These are phyloP conservation scores for Dolichoris vasculosae DNA, from an alignment of 1,140 invertebrate genomes.

Conservation along the genomic window DNA sequence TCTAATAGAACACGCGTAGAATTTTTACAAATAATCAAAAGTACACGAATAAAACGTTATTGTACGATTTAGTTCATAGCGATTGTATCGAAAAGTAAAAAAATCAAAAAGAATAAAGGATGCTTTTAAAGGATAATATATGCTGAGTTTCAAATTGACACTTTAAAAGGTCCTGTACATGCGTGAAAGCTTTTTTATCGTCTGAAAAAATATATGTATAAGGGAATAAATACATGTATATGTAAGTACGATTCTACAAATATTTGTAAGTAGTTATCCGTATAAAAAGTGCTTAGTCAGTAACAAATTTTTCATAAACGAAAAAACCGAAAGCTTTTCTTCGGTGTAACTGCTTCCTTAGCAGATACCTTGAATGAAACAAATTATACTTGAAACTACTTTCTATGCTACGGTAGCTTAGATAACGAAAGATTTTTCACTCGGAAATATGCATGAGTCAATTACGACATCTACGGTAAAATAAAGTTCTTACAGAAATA, in stretches of 20 bases:
- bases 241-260: too few relatives aligned
- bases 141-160: not conserved
- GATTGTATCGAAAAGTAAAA: not conserved
- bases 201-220: not conserved
- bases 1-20: too few relatives aligned
- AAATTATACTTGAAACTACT: not conserved
- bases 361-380: not conserved
- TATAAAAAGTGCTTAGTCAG: too few relatives aligned
- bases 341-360: too few relatives aligned
- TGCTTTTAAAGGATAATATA: slow-evolving; percentile 2
- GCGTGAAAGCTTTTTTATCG: not conserved
- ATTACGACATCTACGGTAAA: not conserved
- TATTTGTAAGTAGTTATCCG: not conserved
- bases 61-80: not conserved
- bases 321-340: too few relatives aligned
- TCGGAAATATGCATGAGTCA: not conserved
- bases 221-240: too few relatives aligned
- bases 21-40: not conserved
- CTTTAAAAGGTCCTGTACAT: not conserved
- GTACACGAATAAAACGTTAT: not conserved
- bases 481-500: not conserved
- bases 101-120: not conserved
- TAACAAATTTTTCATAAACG: too few relatives aligned
- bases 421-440: not conserved
- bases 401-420: too few relatives aligned